Base-by-base conservation (phyloP, 2,888 invertebrate species). In the Dryomyza anilis region DNA sequence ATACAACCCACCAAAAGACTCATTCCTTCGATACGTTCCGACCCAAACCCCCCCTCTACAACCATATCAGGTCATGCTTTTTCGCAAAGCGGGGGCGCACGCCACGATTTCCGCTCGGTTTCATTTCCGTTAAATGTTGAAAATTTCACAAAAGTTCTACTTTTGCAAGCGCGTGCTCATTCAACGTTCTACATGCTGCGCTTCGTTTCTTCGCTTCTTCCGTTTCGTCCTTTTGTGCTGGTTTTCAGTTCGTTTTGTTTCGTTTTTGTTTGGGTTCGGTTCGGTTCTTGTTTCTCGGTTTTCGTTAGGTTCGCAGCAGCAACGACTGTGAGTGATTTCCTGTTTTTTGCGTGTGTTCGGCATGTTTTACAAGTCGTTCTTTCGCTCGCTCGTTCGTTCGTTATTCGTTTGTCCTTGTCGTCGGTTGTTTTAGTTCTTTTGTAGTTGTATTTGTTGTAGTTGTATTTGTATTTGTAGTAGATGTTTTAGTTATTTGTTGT, bases 71-170 rank as follows among this genome's bases (percentile, higher is more conserved):
- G 16, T n/a, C 16, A 16, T 43, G 23, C 12, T 21, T 50, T n/a
- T 25, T 50, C 23, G 50, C 19, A 23, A 23, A 12, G 55, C 33
- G 16, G 55, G 50, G 55, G 23, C 16, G 33, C 25, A 14, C 29
- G 57, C 64, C 64, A 61, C 70, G 67, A 69, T 67, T 69, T 70
- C 67, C 66, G 65, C 59, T 65, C 43, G 48, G 65, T 66, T 66
- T 70, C 66, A 67, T 69, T 70, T 70, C 68, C 70, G 64, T 67
- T 56, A 64, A 65, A 63, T 52, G 66, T 64, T 65, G 63, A 65
- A 57, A 65, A 62, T 66, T 64, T 53, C 64, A 52, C n/a, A n/a
- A n/a, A 55, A 56, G 23, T 63, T 63, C 48, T 29, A 30, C 14
- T 21, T 27, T 60, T 33, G n/a, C n/a, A n/a, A n/a, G n/a, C n/a